These are phyloP conservation scores for Adelosebastes latens DNA, from an alignment of 2,797 vertebrate species.

Conservation along the genomic window DNA sequence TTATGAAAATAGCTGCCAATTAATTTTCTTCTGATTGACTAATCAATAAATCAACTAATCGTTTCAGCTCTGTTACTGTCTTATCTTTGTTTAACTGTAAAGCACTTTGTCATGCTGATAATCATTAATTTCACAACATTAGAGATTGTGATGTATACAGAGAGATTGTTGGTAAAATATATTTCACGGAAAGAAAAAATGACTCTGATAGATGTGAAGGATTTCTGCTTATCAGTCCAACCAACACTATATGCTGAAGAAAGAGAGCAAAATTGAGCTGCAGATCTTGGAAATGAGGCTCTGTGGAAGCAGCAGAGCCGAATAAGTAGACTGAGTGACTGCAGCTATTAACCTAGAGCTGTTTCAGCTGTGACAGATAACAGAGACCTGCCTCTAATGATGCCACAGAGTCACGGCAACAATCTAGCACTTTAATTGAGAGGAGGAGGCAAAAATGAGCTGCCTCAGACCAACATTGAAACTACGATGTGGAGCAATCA, in stretches of 20 bases:
- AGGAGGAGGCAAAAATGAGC: constrained; percentile 22
- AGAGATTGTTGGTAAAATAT: background rate
- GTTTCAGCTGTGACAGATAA: constrained; percentile 60
- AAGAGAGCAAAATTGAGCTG: constrained; percentile 13
- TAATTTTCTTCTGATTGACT: background rate
- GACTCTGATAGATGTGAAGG: background rate
- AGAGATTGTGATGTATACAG: background rate
- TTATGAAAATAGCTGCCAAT: background rate
- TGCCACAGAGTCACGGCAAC: constrained; percentile 35
- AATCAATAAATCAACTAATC: background rate
- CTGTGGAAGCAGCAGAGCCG: constrained; percentile 56
- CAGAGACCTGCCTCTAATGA: constrained; percentile 56
- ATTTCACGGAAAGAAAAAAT: background rate
- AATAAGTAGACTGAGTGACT: constrained; percentile 58
- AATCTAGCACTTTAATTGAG: constrained; percentile 33
- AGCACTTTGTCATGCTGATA: background rate
- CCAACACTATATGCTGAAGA: background rate
- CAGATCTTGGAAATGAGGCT: constrained; percentile 48
- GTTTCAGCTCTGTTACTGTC: background rate
- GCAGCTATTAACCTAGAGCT: constrained; percentile 69
- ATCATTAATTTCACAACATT: background rate
- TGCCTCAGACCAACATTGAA: constrained; percentile 15
- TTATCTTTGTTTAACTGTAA: background rate
- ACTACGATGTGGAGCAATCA: constrained; percentile 5
- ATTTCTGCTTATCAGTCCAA: constrained; percentile 7